Evolutionary conservation across 2,797 vertebrate genomes (phyloP), one percentile per base, ranked within the genome.

Genomic region (Menidia menidia): DNA sequence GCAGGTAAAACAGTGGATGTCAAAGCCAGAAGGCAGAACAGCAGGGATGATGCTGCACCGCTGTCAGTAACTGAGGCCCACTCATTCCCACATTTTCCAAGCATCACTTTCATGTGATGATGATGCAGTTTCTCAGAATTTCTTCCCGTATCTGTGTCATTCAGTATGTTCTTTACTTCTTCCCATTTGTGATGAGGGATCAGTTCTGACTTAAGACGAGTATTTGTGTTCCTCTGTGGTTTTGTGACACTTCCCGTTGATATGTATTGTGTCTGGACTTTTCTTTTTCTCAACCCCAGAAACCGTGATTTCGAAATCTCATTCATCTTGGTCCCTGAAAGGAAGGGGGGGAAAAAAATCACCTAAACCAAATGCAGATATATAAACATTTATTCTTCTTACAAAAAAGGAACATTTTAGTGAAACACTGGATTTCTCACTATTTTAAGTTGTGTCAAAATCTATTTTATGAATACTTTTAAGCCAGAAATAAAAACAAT

Each of bases 341-440:
- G 7, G 6, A 18, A 60, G 62, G 7, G 5, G 14, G 6, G 70
- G 64, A 32, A 68, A 14, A 31, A 8, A 60, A n/a, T 10, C 14
- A 6, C 55, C 42, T 43, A 62, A 15, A 71, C 47, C 4, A 80
- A 77, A 80, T 77, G 54, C 71, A 80, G 81, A 86, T 78, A 82
- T 83, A 88, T 19, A 91, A 88, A 91, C 73, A 84, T 92, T 91
- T 91, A 90, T 90, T 92, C 68, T 73, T 84, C 68, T 63, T 84
- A 44, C 68, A 84, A 90, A 85, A 84, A 86, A 81, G 75, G 63
- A 77, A 79, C 73, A 81, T 73, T 68, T 39, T 75, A 77, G 89
- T 91, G 89, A 90, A 85, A 90, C 58, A 78, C 10, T 86, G 88
- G 58, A 77, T 78, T 73, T 85, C 68, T 68, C 42, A 60, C 64